A percentile compares a stretch with the other conserved stretches of the same genome.
These are phyloP conservation scores for Wiebesia pumilae DNA, from an alignment of 1,140 invertebrate species.

Conservation along the genomic window DNA sequence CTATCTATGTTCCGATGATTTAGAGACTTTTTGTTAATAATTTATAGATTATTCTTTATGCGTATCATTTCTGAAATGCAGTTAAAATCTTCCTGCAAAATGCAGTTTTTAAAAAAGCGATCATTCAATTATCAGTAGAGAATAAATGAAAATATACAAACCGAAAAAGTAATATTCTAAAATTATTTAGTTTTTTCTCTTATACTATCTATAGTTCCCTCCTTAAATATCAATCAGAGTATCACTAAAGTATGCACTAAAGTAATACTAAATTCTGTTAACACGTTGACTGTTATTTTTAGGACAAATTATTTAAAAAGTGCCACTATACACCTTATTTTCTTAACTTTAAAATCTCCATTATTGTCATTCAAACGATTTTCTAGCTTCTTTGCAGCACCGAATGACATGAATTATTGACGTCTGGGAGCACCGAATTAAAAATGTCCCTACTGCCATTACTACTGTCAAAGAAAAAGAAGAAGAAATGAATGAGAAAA, in stretches of 20 bases:
- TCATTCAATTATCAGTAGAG: no score
- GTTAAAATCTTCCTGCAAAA: no score
- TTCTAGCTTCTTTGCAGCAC: not conserved
- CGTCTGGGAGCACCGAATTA: conserved; percentile 66
- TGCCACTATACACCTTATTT: conserved; percentile 51
- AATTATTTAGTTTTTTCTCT: conserved; percentile 62
- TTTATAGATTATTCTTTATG: no score
- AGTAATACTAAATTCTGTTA: not conserved
- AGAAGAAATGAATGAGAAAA: conserved; percentile 50
- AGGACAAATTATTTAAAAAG: conserved; percentile 69
- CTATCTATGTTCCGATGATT: no score
- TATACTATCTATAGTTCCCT: not conserved
- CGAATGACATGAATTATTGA: conserved; percentile 69
- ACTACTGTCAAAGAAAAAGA: conserved; percentile 24
- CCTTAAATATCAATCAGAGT: conserved; percentile 49
- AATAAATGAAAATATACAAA: not conserved
- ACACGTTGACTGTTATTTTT: conserved; percentile 64
- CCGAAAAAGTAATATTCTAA: conserved; percentile 21
- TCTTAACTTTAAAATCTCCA: conserved; percentile 47
- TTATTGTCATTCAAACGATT: not conserved
- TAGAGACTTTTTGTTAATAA: no score
- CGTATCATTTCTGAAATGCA: no score
- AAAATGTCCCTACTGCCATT: conserved; percentile 67
- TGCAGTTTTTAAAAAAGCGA: no score
- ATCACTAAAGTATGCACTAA: conserved; percentile 19